A percentile compares a stretch with the other conserved stretches of the same genome.
Conservation (phyloP, 1,140 invertebrate species). For the Drosophila micromelanica region DNA sequence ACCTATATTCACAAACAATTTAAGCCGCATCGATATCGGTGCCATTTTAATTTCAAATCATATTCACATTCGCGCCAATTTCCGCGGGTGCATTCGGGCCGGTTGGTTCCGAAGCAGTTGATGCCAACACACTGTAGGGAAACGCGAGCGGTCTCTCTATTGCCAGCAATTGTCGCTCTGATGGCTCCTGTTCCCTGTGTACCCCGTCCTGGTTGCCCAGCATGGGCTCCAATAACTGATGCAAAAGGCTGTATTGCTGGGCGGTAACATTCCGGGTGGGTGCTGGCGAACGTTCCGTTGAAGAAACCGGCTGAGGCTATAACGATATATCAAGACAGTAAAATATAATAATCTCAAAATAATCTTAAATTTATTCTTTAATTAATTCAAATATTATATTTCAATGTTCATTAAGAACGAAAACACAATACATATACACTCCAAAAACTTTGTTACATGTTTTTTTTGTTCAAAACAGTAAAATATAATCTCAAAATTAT, state of each 20-base stretch:
- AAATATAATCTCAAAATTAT: too few relatives aligned
- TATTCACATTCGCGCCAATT: not conserved
- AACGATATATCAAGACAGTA: not conserved
- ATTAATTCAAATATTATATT: too few relatives aligned
- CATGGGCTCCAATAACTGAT: slow-evolving; percentile 34
- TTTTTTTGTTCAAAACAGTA: too few relatives aligned
- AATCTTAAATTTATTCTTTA: too few relatives aligned
- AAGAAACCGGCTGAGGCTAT: slow-evolving; percentile 11
- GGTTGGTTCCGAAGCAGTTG: not conserved
- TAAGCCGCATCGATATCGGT: not conserved
- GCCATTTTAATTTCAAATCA: slow-evolving; percentile 10
- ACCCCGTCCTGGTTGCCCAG: not conserved
- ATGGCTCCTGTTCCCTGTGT: not conserved
- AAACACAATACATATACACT: too few relatives aligned
- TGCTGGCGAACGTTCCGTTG: not conserved
- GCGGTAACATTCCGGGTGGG: not conserved
- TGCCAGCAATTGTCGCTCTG: not conserved
- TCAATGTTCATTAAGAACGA: too few relatives aligned
- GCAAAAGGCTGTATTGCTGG: slow-evolving; percentile 12
- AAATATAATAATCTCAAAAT: too few relatives aligned
- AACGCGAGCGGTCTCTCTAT: not conserved
- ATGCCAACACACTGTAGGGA: slow-evolving; percentile 10
- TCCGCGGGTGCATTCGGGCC: not conserved
- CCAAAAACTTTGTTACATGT: too few relatives aligned
- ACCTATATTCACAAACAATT: slow-evolving; percentile 33